Base-by-base conservation (phyloP, 2,797 vertebrate species). In the Acestrorhynchus altus region DNA sequence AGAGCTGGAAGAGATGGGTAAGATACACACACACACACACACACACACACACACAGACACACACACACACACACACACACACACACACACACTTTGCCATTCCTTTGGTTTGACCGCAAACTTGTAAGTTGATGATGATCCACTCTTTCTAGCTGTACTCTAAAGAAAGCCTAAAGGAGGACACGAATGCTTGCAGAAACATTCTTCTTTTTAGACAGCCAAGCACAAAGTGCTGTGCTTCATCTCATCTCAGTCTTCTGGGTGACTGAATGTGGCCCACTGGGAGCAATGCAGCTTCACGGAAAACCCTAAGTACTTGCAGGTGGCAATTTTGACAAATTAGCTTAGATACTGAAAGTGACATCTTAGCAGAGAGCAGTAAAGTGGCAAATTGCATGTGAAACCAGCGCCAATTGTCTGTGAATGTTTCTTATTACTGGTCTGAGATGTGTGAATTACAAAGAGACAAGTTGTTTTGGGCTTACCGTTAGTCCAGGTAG, bases 1-100 rank as follows among this genome's bases (percentile, higher is more conserved):
- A 7, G 98, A 99, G 88, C 94, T 99, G 69, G 98, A 99, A 84
- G 98, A 94, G 72, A 92, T 93, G 88, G 92, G 92, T 93, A 92
- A 88, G 83, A 81, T 22, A 75, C 28, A 80, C 54, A 65, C 16
- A 61, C 16, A 52, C 26, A 16, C 28, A 35, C 40, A 60, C 12
- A 61, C 57, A 64, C 31, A 47, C 22, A 73, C 67, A 72, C 61
- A 67, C 74, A 77, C 39, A 56, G n/a, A 72, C 56, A 68, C 18
- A 69, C 39, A 69, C 73, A 51, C 52, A n/a, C 35, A 28, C 35
- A 64, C 13, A 65, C 68, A 72, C 15, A 35, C 20, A 57, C 56
- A 69, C 67, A 68, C 35, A 46, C 65, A 57, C 40, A 42, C 18
- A 64, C 39, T 54, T 42, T 44, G 24, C 66, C 31, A 54, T 13